Percentiles rank a stretch among this genome's conserved stretches.
phyloP scores from a whole-genome alignment of 1,140 invertebrate genomes.

The Nasonia giraulti region DNA sequence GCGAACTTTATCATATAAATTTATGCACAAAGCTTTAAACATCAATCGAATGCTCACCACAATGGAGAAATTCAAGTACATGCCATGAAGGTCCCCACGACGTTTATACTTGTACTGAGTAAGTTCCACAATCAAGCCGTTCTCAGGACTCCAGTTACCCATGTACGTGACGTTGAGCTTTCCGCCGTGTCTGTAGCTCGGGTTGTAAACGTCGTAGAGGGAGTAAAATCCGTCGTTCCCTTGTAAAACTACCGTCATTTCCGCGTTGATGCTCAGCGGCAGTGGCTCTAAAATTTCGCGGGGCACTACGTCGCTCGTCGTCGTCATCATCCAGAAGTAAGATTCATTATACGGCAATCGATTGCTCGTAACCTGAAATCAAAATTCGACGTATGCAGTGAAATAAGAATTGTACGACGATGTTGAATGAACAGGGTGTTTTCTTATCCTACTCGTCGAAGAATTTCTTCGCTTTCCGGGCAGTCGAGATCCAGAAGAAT shows the following conservation, averaged over 20 bases:
- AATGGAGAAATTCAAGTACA: conserved; percentile 72
- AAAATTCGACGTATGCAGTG: background rate
- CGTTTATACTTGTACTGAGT: conserved; percentile 69
- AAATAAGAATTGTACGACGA: background rate
- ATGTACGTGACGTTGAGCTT: conserved; percentile 71
- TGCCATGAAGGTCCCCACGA: conserved; percentile 73
- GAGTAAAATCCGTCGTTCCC: conserved; percentile 48
- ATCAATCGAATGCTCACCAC: conserved; percentile 62
- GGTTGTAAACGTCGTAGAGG: conserved; percentile 69
- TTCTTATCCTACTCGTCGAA: conserved; percentile 52
- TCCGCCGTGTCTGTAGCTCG: conserved; percentile 73
- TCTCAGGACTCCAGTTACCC: conserved; percentile 66
- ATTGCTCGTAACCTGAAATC: conserved; percentile 7
- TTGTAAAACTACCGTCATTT: conserved; percentile 55
- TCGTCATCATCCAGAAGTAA: conserved; percentile 61
- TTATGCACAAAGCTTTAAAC: background rate
- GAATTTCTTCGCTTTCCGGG: conserved; percentile 50
- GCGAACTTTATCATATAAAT: background rate
- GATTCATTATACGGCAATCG: conserved; percentile 58
- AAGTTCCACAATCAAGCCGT: conserved; percentile 64
- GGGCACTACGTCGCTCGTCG: conserved; percentile 39
- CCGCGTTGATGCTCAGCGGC: conserved; percentile 58
- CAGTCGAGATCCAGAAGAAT: conserved; percentile 57
- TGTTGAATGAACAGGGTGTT: background rate
- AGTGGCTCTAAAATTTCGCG: conserved; percentile 51